Evolutionary conservation across 2,797 vertebrate species (phyloP).

Genomic region (Dicrostonyx torquatus): DNA sequence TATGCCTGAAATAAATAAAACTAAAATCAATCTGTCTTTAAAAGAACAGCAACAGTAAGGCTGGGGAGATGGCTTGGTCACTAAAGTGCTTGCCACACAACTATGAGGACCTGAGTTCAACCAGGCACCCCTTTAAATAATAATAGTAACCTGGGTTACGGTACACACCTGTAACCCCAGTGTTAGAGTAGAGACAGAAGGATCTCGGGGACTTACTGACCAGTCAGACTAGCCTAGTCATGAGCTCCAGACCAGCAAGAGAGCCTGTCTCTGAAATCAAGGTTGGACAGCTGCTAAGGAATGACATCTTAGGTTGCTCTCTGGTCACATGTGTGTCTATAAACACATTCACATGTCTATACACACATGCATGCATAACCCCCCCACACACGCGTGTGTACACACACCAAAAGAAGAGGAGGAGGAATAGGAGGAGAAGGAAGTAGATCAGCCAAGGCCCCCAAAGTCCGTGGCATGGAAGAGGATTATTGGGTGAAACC

Average conservation of each 20-base stretch:
- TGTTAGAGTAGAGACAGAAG: neutral
- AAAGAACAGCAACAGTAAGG: neutral
- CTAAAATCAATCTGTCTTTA: neutral
- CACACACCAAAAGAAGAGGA: neutral
- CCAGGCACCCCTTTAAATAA: neutral
- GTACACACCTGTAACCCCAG: neutral
- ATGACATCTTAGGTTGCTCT: neutral
- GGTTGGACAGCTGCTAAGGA: neutral
- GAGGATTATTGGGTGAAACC: neutral
- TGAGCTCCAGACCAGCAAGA: neutral
- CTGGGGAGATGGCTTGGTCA: neutral
- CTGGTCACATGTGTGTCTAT: neutral
- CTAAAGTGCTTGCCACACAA: neutral
- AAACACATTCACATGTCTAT: neutral
- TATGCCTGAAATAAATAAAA: neutral
- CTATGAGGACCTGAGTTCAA: neutral
- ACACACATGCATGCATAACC: neutral
- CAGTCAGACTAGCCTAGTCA: neutral
- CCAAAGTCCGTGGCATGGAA: neutral
- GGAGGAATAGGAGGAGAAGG: neutral
- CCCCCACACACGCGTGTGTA: no score
- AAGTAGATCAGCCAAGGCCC: neutral
- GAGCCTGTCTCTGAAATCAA: neutral
- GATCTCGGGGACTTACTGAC: neutral
- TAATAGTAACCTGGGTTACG: neutral